These are phyloP conservation scores for Drosophila aldrichi DNA, from an alignment of 2,888 invertebrate species.

Conservation along the genomic window DNA sequence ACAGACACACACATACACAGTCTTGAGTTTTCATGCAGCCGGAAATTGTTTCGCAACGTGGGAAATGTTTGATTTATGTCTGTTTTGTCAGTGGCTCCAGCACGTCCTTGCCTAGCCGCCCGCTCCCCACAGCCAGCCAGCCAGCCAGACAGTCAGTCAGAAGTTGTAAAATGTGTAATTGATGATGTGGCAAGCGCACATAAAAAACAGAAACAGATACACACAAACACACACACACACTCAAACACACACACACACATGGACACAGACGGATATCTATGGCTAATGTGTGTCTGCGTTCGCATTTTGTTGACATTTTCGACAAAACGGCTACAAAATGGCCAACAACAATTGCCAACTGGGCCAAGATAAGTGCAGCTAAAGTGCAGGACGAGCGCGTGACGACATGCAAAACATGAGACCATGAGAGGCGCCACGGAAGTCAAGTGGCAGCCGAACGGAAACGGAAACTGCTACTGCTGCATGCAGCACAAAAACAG, in stretches of 20 bases:
- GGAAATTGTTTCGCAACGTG: slow-evolving; percentile 81
- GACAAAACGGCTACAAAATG: slow-evolving; percentile 76
- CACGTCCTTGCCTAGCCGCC: slow-evolving; percentile 33
- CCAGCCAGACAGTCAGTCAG: slow-evolving; percentile 40
- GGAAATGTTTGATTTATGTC: slow-evolving; percentile 81
- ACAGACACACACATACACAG: slow-evolving; percentile 45
- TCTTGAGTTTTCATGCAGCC: slow-evolving; percentile 71
- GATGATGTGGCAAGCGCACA: slow-evolving; percentile 77
- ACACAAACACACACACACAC: neutral
- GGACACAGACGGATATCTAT: neutral
- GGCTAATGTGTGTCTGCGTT: slow-evolving; percentile 60
- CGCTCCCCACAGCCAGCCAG: neutral
- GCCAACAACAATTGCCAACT: slow-evolving; percentile 45
- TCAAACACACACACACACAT: neutral
- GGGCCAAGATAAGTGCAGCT: slow-evolving; percentile 70
- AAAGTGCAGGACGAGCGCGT: slow-evolving; percentile 74
- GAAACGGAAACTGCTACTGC: slow-evolving; percentile 74
- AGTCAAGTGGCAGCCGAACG: slow-evolving; percentile 66
- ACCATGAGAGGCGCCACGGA: slow-evolving; percentile 38
- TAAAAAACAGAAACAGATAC: slow-evolving; percentile 50
- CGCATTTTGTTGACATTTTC: slow-evolving; percentile 77
- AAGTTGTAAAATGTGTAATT: slow-evolving; percentile 81
- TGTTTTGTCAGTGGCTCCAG: slow-evolving; percentile 72
- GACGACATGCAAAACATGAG: slow-evolving; percentile 73
- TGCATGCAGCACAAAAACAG: slow-evolving; percentile 52